phyloP scores from a whole-genome alignment of 2,888 invertebrate genomes.

The Polymixis lichenea region DNA sequence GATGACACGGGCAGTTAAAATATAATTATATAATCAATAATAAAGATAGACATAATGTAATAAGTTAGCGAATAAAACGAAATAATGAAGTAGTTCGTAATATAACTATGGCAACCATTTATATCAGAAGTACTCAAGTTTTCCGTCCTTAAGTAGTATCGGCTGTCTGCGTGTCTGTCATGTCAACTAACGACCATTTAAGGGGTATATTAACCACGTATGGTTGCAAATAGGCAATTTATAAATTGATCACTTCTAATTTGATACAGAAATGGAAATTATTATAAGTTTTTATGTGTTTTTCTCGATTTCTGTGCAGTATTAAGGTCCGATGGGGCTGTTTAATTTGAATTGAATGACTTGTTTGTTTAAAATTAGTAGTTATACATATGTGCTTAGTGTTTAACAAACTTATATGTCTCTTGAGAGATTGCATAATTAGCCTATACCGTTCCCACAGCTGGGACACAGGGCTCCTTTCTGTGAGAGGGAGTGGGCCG shows the following conservation, averaged over 20 bases:
- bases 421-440: conserved; percentile 13
- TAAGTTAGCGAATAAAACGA: too few species aligned
- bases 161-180: conserved; percentile 83
- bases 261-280: conserved; percentile 74
- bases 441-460: too few species aligned
- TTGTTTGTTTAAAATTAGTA: conserved; percentile 44
- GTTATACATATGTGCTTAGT: neutral
- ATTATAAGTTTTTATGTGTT: conserved; percentile 76
- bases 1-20: too few species aligned
- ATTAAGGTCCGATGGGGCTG: conserved; percentile 46
- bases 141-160: conserved; percentile 71
- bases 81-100: conserved; percentile 1
- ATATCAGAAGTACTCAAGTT: conserved; percentile 33
- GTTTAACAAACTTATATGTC: conserved; percentile 29
- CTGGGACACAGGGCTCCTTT: too few species aligned
- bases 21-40: too few species aligned
- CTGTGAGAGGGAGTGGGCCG: too few species aligned
- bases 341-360: conserved; percentile 57
- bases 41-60: too few species aligned
- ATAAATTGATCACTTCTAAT: conserved; percentile 78
- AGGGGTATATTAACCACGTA: conserved; percentile 83
- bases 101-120: conserved; percentile 25
- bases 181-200: conserved; percentile 77
- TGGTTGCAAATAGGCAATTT: conserved; percentile 86
- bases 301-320: conserved; percentile 49